Base-by-base conservation (phyloP, 2,113 vertebrate genomes). In the Urocitellus parryii region DNA sequence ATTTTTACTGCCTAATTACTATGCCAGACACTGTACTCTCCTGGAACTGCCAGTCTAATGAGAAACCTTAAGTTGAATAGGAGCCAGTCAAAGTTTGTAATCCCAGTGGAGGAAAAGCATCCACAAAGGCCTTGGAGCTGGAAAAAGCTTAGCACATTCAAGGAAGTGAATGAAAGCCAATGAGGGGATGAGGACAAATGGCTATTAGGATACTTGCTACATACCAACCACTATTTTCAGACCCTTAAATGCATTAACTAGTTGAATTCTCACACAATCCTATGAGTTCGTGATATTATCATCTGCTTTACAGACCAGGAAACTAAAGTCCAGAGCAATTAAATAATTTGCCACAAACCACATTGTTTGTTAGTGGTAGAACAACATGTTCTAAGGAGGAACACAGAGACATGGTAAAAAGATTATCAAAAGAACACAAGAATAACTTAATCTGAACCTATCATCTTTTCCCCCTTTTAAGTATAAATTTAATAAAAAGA, bases 331-430 rank as follows among this genome's bases (percentile, higher is more conserved):
- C 58, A 88, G 70, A 74, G 80, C 70, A 94, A 78, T 25, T 32
- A 78, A 70, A 51, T 51, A 87, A 74, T 81, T 78, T 81, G 25
- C 58, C 56, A 78, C 48, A 88, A 91, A 96, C 87, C 79, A 56
- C 12, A 79, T 11, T 67, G 63, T 34, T 76, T 32, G n/a, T 82
- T 45, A 53, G 70, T 96, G 39, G 65, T 6, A 67, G 79, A 92
- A 89, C 77, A 96, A 51, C 58, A 37, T 29, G 48, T 94, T 83
- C 72, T 84, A 80, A 76, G 76, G 48, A 84, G 76, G 48, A 84
- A 80, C 65, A 94, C 0, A 29, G 32, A 87, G 42, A 94, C 58
- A 85, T 2, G 0, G 39, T 14, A 63, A 91, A 94, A 92, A 90
- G 8, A 39, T n/a, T 34, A 82, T 91, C 12, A 61, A 90, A 85